These are phyloP conservation scores for Rhagonycha lutea DNA, from an alignment of 2,888 invertebrate species.

Conservation along the genomic window DNA sequence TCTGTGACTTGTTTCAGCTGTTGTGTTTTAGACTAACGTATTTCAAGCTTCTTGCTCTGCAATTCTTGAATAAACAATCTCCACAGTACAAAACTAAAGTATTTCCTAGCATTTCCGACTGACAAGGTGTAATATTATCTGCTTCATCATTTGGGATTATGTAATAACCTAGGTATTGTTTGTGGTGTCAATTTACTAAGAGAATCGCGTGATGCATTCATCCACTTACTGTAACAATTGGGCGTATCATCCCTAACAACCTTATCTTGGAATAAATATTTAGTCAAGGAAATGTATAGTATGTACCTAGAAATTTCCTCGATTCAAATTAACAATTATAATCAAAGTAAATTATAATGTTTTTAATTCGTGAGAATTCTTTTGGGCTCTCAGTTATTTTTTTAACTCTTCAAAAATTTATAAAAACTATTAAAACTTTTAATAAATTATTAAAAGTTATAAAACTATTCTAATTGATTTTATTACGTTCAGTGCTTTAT, in stretches of 20 bases:
- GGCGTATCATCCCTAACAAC: neutral
- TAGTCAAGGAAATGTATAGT: neutral
- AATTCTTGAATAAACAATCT: neutral
- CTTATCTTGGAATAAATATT: neutral
- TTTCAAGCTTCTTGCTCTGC: neutral
- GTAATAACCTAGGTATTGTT: neutral
- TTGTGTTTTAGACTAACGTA: neutral
- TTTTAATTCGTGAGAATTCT: too few relatives aligned
- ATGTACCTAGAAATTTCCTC: neutral
- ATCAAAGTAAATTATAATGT: too few relatives aligned
- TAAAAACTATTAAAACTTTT: too few relatives aligned
- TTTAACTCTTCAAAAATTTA: too few relatives aligned
- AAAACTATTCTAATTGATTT: too few relatives aligned
- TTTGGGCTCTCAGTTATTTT: too few relatives aligned
- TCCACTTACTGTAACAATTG: neutral
- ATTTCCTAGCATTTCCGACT: neutral
- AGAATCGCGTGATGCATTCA: neutral
- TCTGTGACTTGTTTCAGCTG: neutral
- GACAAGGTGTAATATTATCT: neutral
- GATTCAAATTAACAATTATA: too few relatives aligned
- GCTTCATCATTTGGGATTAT: neutral
- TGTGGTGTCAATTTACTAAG: neutral
- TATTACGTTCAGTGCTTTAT: neutral
- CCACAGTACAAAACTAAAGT: neutral
- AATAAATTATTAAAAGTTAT: too few relatives aligned